Percentiles rank a stretch among this genome's conserved stretches.
Evolutionary conservation across 2,113 vertebrate genomes (phyloP).

Genomic region (Craseonycteris thonglongyai): DNA sequence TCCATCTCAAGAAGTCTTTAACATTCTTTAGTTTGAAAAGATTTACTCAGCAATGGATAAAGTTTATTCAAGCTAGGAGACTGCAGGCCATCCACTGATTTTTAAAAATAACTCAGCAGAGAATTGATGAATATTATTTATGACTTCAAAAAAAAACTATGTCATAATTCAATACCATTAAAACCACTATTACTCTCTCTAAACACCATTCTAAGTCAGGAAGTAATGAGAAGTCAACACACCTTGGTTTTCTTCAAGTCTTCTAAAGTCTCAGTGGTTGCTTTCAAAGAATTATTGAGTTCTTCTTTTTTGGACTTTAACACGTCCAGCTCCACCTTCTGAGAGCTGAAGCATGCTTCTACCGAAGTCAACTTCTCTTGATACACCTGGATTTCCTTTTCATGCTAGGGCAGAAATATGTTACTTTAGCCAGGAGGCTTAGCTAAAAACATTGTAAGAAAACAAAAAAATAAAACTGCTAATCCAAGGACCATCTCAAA

Average conservation of each 20-base stretch:
- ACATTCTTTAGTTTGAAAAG: neutral
- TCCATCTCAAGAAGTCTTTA: neutral
- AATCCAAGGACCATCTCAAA: neutral
- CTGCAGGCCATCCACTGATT: neutral
- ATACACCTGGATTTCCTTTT: constrained; percentile 68
- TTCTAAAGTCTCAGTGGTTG: constrained; percentile 59
- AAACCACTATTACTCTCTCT: neutral
- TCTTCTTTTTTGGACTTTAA: constrained; percentile 74
- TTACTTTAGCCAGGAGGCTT: neutral
- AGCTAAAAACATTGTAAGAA: neutral
- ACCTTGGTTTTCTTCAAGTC: constrained; percentile 72
- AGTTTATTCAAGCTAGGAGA: neutral
- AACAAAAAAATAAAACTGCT: neutral
- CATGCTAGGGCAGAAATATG: constrained; percentile 65
- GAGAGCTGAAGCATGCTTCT: constrained; percentile 67
- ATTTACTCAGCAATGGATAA: neutral
- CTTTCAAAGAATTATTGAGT: constrained; percentile 69
- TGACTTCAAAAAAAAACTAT: neutral
- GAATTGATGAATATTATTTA: neutral
- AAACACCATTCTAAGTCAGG: neutral
- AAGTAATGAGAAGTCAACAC: neutral
- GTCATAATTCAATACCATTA: neutral
- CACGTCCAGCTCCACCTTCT: constrained; percentile 73
- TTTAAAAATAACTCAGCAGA: neutral
- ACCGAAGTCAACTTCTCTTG: constrained; percentile 64